Base-by-base conservation (phyloP, 2,113 vertebrate genomes). In the Dolichallabes microphthalmus region DNA sequence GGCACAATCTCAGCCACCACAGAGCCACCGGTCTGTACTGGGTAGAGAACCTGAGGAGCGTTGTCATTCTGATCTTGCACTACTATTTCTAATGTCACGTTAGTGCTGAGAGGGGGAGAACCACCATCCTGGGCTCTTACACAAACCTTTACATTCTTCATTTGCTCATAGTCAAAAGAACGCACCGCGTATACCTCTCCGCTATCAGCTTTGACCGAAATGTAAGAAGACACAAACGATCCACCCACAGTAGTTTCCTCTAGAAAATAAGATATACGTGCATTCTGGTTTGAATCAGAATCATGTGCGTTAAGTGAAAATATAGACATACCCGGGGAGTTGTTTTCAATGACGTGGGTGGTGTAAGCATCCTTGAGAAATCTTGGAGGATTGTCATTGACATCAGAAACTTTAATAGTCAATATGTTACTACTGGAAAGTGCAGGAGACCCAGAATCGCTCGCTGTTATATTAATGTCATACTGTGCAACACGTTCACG, bases 201-300 rank as follows among this genome's bases (percentile, higher is more conserved):
- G 19, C 50, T 84, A 5, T 83, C 76, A 19, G 84, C 78, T 55
- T 84, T 88, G 50, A 88, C 27, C 20, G 84, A 88, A 45, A 86
- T 19, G 57, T 82, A 83, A 30, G 75, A 45, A 39, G 66, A 57
- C 27, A 80, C 81, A 11, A 76, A 22, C 3, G 30, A 32, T 4
- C 78, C 83, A 25, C 27, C 60, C 15, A 85, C 35, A 52, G 61
- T 15, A 57, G 74, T 85, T 82, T 92, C 90, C 75, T 64, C 68
- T 8, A 94, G 82, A 11, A 92, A 90, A 76, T 94, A 94, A 77
- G 86, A 84, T 55, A 94, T 45, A 19, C 61, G 89, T 20, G 91
- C 89, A n/a, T 94, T 94, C 77, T 92, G 86, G 61, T 91, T 86
- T 78, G 87, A 90, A 68, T 94, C 94, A 4, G 39, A 15, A 76